Conservation (phyloP, 2,113 vertebrate species). For the Epinephelus lanceolatus region DNA sequence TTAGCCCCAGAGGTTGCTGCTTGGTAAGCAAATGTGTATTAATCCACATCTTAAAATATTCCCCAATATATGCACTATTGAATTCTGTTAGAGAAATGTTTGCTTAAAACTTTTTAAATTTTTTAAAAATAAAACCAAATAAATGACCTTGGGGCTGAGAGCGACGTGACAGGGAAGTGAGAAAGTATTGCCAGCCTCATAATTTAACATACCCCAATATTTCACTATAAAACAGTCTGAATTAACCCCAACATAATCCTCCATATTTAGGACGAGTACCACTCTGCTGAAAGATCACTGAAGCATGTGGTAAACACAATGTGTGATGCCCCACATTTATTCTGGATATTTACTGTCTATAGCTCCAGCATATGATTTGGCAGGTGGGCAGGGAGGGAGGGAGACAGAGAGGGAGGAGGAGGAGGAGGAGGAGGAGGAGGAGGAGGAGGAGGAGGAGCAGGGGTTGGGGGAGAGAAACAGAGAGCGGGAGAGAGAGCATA, state of each 20-base stretch:
- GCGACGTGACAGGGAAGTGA: background rate
- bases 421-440: background rate
- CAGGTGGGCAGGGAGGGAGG: slow-evolving; percentile 66
- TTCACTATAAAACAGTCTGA: background rate
- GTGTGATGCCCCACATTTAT: slow-evolving; percentile 37
- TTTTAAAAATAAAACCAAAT: background rate
- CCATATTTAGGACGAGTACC: background rate
- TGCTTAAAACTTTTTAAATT: background rate
- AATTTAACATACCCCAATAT: background rate
- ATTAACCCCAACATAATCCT: background rate
- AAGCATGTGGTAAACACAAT: slow-evolving; percentile 45
- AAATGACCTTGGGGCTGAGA: background rate
- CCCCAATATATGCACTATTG: background rate
- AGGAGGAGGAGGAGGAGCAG: background rate
- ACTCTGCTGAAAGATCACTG: slow-evolving; percentile 14
- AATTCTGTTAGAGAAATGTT: background rate
- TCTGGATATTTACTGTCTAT: slow-evolving; percentile 58
- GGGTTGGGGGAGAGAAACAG: background rate
- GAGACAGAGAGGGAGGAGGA: background rate
- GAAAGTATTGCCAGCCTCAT: background rate
- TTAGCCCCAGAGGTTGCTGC: no score
- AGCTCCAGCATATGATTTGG: slow-evolving; percentile 67
- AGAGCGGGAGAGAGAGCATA: slow-evolving; percentile 42
- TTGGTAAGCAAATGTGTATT: background rate
- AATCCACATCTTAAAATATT: background rate